A percentile compares a stretch with the other conserved stretches of the same genome.
phyloP scores from a whole-genome alignment of 2,888 invertebrate species.

The Zeuzera pyrina region DNA sequence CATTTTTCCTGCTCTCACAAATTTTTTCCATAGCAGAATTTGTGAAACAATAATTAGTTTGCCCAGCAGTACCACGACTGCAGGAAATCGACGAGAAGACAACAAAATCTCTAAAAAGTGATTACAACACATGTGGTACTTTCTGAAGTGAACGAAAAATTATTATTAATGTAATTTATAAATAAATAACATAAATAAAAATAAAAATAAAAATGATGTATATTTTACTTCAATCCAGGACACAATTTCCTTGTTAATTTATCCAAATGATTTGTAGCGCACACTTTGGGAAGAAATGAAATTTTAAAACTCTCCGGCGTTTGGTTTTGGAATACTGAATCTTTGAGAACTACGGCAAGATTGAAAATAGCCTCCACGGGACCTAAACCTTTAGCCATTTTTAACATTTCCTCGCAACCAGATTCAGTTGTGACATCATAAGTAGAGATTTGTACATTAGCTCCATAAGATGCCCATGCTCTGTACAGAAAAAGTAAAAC shows the following conservation, averaged over 20 bases:
- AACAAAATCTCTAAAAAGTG: too few relatives aligned
- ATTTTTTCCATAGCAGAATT: slow-evolving; percentile 93
- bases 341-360: slow-evolving; percentile 85
- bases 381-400: slow-evolving; percentile 75
- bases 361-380: slow-evolving; percentile 91
- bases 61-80: slow-evolving; percentile 92
- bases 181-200: too few relatives aligned
- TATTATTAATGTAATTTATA: too few relatives aligned
- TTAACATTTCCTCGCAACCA: slow-evolving; percentile 81
- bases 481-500: slow-evolving; percentile 44
- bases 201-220: too few relatives aligned
- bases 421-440: slow-evolving; percentile 79
- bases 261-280: slow-evolving; percentile 86
- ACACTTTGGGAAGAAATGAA: slow-evolving; percentile 84
- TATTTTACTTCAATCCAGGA: slow-evolving; percentile 50
- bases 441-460: slow-evolving; percentile 77
- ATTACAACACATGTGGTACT: slow-evolving; percentile 90
- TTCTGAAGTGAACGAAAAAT: too few relatives aligned
- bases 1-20: slow-evolving; percentile 79
- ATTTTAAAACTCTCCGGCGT: slow-evolving; percentile 77
- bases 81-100: slow-evolving; percentile 94
- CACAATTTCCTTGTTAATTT: slow-evolving; percentile 53
- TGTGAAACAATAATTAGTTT: slow-evolving; percentile 92
- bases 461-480: slow-evolving; percentile 81
- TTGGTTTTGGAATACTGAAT: slow-evolving; percentile 85